Percentiles rank a stretch among this genome's conserved stretches.
These are phyloP conservation scores for Synergus japonicus DNA, from an alignment of 2,888 invertebrate genomes.

Conservation along the genomic window DNA sequence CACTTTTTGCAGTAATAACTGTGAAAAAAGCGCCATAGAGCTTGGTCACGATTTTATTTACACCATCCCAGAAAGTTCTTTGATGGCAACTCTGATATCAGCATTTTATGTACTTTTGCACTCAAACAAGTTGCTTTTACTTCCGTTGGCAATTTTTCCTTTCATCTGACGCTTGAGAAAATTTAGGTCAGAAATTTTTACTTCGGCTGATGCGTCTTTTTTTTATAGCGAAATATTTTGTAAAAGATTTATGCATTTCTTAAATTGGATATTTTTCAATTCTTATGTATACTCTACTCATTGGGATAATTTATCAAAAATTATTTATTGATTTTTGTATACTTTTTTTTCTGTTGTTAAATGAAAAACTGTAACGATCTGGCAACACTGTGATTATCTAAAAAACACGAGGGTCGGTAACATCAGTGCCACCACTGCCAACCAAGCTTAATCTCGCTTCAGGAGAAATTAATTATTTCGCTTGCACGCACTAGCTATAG, in stretches of 20 bases:
- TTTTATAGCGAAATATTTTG: neutral
- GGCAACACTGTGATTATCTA: neutral
- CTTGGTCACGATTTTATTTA: neutral
- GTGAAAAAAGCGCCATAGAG: neutral
- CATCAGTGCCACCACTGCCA: slow-evolving; percentile 21
- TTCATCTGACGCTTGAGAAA: neutral
- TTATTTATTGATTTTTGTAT: neutral
- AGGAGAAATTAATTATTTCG: slow-evolving; percentile 38
- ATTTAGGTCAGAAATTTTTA: too few species aligned
- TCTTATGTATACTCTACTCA: neutral
- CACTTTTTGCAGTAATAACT: neutral
- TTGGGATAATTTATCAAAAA: neutral
- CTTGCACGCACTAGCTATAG: slow-evolving; percentile 5
- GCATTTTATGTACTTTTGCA: neutral
- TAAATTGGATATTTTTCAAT: neutral
- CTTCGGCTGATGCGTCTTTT: neutral
- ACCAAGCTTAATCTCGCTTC: slow-evolving; percentile 13
- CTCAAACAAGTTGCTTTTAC: neutral
- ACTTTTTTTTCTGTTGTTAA: fast-evolving
- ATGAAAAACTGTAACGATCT: neutral
- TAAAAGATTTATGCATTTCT: neutral
- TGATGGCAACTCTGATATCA: neutral
- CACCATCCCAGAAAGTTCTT: neutral
- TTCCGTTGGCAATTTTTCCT: neutral
- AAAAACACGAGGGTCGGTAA: slow-evolving; percentile 29